Evolutionary conservation across 1,140 invertebrate species (phyloP).

Genomic region (Asobara japonica): DNA sequence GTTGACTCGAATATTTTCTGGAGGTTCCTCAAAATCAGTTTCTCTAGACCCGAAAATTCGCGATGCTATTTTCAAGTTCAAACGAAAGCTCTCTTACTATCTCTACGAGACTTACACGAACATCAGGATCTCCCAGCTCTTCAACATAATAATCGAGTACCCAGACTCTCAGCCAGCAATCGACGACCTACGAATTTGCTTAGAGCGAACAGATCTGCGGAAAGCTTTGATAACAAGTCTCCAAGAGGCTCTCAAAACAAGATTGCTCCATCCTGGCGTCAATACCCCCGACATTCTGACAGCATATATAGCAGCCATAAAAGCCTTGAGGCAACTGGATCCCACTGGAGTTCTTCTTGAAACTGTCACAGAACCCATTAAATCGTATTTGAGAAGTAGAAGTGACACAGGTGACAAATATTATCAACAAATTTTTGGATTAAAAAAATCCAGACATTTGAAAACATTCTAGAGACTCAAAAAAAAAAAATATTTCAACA

Average conservation of each 20-base stretch:
- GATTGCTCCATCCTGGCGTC: slow-evolving; percentile 92
- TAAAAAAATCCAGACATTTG: not conserved
- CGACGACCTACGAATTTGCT: slow-evolving; percentile 87
- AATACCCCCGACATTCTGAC: slow-evolving; percentile 98
- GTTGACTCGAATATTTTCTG: slow-evolving; percentile 81
- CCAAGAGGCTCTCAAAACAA: slow-evolving; percentile 81
- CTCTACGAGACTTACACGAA: slow-evolving; percentile 90
- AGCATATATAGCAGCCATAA: slow-evolving; percentile 95
- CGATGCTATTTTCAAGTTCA: slow-evolving; percentile 74
- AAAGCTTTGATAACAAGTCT: slow-evolving; percentile 80
- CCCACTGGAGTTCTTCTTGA: slow-evolving; percentile 93
- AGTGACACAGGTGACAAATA: slow-evolving; percentile 6
- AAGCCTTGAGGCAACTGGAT: slow-evolving; percentile 90
- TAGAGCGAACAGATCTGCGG: slow-evolving; percentile 86
- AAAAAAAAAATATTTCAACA: too few species aligned
- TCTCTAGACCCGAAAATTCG: slow-evolving; percentile 66
- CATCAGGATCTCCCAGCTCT: slow-evolving; percentile 89
- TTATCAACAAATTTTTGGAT: not conserved
- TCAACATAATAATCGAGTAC: slow-evolving; percentile 96
- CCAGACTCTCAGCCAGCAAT: slow-evolving; percentile 94
- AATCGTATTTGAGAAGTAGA: slow-evolving; percentile 62
- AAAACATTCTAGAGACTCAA: too few species aligned
- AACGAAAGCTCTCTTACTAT: slow-evolving; percentile 83
- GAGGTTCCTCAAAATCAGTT: slow-evolving; percentile 69
- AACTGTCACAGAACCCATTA: slow-evolving; percentile 93